Evolutionary conservation across 1,140 invertebrate species (phyloP), one percentile per base, ranked within the genome.

Genomic region (Apis cerana): DNA sequence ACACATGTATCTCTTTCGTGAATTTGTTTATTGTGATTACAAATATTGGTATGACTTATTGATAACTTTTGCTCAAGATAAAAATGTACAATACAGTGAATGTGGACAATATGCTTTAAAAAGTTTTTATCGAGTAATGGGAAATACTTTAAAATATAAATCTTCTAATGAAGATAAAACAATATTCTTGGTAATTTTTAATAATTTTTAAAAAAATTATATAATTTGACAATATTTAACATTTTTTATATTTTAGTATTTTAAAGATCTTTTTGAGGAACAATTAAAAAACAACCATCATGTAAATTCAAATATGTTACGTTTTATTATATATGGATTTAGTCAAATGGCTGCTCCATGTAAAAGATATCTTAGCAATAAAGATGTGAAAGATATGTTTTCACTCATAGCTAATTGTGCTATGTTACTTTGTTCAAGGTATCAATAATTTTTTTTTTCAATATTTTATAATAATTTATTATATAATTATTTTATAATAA

Each of bases 41-140:
- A n/a, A 91, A 23, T 89, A 83, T 56, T 94, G 93, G 93, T 86
- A 92, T 58, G 13, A 75, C 1, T 17, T 85, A 50, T 76, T 94
- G 21, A 61, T 23, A 23, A 65, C 43, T 4, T 85, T 90, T 11
- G 75, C 75, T 4, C 62, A 75, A 9, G 56, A 86, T 13, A 84
- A 75, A 33, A 80, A n/a, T 33, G 84, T 85, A 58, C 88, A 91
- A 43, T 68, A 17, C 43, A 83, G 82, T 74, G 86, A 88, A 84
- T 69, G 80, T 13, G 93, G 86, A 19, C 84, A 88, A 48, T 23
- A 62, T 17, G 88, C 90, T 9, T 76, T 94, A 21, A 90, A 85
- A 88, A 72, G 64, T 17, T 93, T 93, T 83, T 94, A 94, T 52
- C 76, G 75, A 84, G 67, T 82, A 61, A 85, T 95, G 10, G 90